Percentiles rank a stretch among this genome's conserved stretches.
Conservation (phyloP, 2,113 vertebrate species). For the Petrocephalus zakoni region DNA sequence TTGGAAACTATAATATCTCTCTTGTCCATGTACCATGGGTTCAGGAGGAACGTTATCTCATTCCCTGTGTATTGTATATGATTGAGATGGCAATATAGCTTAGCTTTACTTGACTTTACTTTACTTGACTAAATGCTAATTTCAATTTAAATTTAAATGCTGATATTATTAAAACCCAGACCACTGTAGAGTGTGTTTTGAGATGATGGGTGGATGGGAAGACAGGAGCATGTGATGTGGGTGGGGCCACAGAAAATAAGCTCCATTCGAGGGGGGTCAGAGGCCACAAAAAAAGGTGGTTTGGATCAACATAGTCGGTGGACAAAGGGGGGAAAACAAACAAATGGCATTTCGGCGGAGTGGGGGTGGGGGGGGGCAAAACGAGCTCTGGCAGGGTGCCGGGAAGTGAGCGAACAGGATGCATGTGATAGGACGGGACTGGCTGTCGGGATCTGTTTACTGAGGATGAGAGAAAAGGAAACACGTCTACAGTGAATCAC, state of each 20-base stretch:
- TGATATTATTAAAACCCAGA: background rate
- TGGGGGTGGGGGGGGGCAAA: background rate
- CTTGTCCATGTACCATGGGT: background rate
- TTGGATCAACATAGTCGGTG: background rate
- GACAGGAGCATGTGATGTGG: background rate
- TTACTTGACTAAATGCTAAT: background rate
- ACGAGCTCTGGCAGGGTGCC: background rate
- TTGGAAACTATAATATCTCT: background rate
- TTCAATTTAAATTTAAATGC: background rate
- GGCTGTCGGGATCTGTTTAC: background rate
- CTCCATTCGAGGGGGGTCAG: background rate
- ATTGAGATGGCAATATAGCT: background rate
- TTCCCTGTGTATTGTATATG: background rate
- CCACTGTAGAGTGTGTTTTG: background rate
- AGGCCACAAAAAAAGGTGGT: background rate
- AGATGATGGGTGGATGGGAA: background rate
- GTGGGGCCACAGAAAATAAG: background rate
- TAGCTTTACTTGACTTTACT: background rate
- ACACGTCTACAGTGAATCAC: background rate
- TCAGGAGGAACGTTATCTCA: background rate
- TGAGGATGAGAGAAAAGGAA: background rate
- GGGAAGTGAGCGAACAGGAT: background rate
- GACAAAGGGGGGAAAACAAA: constrained; percentile 1
- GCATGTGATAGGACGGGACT: background rate
- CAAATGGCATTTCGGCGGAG: background rate